A percentile compares a stretch with the other conserved stretches of the same genome.
These are phyloP conservation scores for Sisyra terminalis DNA, from an alignment of 2,888 invertebrate species.

Conservation along the genomic window DNA sequence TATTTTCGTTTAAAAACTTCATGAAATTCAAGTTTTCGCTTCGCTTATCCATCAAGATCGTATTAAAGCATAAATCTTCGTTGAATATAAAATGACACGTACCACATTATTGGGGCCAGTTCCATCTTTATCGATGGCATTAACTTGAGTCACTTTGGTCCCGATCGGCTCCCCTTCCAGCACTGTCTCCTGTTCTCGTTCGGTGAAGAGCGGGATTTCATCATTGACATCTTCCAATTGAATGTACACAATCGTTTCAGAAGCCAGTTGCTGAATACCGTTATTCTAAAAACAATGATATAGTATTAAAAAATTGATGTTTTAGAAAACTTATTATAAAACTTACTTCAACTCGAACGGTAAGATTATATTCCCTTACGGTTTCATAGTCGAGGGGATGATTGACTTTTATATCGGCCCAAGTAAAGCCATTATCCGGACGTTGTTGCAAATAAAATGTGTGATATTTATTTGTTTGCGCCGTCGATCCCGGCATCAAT, in stretches of 20 bases:
- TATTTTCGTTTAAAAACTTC: too few relatives aligned
- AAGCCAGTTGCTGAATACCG: constrained; percentile 87
- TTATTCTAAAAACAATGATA: constrained; percentile 55
- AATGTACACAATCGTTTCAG: constrained; percentile 85
- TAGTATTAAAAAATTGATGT: background rate
- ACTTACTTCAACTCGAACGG: constrained; percentile 86
- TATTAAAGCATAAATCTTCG: too few relatives aligned
- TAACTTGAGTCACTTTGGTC: constrained; percentile 89
- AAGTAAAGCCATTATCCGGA: constrained; percentile 80
- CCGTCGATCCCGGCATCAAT: constrained; percentile 88
- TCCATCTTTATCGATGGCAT: constrained; percentile 91
- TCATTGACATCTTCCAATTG: constrained; percentile 93
- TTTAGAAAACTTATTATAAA: too few relatives aligned
- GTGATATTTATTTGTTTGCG: constrained; percentile 90
- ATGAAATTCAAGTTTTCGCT: too few relatives aligned
- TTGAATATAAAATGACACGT: constrained; percentile 16
- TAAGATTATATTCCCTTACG: constrained; percentile 89
- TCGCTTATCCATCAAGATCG: too few relatives aligned
- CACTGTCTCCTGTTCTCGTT: constrained; percentile 89
- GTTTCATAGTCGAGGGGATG: constrained; percentile 90
- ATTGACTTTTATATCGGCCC: constrained; percentile 93
- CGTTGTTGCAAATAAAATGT: constrained; percentile 92
- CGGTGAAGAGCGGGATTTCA: constrained; percentile 89
- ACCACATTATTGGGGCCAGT: constrained; percentile 91
- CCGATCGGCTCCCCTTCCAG: constrained; percentile 89